These are phyloP conservation scores for Drosophila nebulosa DNA, from an alignment of 1,140 invertebrate genomes.

Conservation along the genomic window DNA sequence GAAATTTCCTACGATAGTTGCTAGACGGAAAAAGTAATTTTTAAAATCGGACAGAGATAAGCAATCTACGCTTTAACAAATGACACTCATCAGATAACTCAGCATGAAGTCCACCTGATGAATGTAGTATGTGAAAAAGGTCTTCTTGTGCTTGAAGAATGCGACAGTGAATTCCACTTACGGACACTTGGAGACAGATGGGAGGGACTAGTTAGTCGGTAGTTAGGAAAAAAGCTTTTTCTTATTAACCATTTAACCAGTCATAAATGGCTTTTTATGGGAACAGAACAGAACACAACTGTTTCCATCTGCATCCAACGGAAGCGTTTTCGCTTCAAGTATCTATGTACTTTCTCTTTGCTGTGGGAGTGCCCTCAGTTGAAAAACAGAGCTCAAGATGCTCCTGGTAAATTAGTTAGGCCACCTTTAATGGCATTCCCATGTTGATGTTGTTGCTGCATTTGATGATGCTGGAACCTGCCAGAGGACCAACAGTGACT, in stretches of 20 bases:
- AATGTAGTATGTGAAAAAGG: not conserved
- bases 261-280: not conserved
- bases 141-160: not conserved
- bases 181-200: not conserved
- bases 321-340: too few species aligned
- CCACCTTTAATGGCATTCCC: conserved; percentile 4
- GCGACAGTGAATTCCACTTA: not conserved
- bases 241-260: not conserved
- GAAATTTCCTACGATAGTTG: not conserved
- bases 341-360: not conserved
- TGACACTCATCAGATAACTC: not conserved
- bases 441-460: not conserved
- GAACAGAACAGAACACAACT: not conserved
- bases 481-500: not conserved
- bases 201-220: not conserved
- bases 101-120: not conserved
- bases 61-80: not conserved
- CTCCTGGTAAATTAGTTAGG: not conserved
- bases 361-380: not conserved
- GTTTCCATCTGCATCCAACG: not conserved
- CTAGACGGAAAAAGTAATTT: not conserved
- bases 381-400: not conserved
- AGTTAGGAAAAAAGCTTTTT: not conserved
- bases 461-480: not conserved
- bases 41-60: not conserved